Evolutionary conservation across 2,797 vertebrate genomes (phyloP).

Genomic region (Coendou prehensilis): DNA sequence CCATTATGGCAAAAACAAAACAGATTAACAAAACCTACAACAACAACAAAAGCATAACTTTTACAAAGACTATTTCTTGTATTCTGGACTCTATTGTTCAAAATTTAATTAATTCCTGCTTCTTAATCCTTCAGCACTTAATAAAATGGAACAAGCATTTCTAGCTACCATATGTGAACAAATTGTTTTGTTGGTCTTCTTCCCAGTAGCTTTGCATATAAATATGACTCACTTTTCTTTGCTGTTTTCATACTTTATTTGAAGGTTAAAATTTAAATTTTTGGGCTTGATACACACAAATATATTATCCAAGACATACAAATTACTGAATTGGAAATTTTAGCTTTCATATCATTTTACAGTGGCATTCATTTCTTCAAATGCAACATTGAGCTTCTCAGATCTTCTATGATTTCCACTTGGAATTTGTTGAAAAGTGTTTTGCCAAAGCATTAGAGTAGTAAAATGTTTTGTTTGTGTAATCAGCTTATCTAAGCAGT

Average conservation of each 20-base stretch:
- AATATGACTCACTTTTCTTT: constrained; percentile 60
- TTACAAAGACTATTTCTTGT: constrained; percentile 24
- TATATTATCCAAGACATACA: constrained; percentile 30
- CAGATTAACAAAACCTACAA: neutral
- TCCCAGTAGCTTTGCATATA: neutral
- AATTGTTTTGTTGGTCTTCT: constrained; percentile 18
- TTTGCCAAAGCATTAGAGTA: constrained; percentile 36
- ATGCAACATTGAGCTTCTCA: constrained; percentile 2
- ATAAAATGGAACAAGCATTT: neutral
- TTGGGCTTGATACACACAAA: neutral
- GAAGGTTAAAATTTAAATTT: constrained; percentile 66
- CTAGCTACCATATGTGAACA: constrained; percentile 9
- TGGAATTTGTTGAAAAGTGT: constrained; percentile 55
- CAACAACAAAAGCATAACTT: neutral
- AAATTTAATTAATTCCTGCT: constrained; percentile 48
- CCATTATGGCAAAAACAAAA: neutral
- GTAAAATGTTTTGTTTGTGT: constrained; percentile 54
- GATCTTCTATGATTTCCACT: neutral
- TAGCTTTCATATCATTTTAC: constrained; percentile 17
- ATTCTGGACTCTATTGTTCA: constrained; percentile 43
- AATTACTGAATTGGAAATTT: constrained; percentile 55
- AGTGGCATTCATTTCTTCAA: constrained; percentile 37
- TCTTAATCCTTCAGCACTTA: constrained; percentile 22
- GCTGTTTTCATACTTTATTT: constrained; percentile 56
- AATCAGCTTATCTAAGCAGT: constrained; percentile 34